These are phyloP conservation scores for Camelus bactrianus DNA, from an alignment of 2,113 vertebrate species.

Conservation along the genomic window DNA sequence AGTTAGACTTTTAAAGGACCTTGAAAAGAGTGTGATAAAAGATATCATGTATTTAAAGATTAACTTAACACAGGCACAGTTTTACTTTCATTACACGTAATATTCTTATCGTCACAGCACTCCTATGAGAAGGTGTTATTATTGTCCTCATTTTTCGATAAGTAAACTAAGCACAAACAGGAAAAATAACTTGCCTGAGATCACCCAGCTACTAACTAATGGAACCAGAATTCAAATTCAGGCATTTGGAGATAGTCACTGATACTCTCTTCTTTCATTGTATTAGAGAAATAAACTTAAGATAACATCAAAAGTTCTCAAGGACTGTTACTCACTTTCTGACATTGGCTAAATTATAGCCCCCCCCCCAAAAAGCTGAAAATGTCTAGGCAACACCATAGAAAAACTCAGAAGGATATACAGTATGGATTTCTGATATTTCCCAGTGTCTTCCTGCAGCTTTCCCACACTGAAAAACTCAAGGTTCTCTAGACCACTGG, in stretches of 20 bases:
- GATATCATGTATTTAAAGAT: neutral
- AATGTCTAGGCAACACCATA: neutral
- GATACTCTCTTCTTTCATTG: neutral
- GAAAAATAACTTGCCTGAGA: neutral
- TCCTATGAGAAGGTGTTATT: neutral
- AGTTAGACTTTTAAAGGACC: neutral
- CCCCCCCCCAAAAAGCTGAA: neutral
- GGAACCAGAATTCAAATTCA: neutral
- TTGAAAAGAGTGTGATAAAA: constrained; percentile 12
- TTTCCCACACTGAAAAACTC: neutral
- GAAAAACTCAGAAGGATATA: neutral
- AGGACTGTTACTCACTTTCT: neutral
- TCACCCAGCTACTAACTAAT: neutral
- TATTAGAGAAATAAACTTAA: neutral
- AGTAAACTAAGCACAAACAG: neutral
- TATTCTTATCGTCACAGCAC: neutral
- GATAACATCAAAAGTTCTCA: neutral
- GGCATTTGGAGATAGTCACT: neutral
- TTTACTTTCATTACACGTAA: neutral
- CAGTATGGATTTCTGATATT: neutral
- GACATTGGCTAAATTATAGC: neutral
- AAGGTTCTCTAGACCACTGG: neutral
- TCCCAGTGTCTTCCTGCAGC: neutral
- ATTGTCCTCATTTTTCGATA: constrained; percentile 28
- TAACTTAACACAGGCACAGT: neutral